Evolutionary conservation across 1,140 invertebrate species (phyloP).

Genomic region (Drosophila tani): DNA sequence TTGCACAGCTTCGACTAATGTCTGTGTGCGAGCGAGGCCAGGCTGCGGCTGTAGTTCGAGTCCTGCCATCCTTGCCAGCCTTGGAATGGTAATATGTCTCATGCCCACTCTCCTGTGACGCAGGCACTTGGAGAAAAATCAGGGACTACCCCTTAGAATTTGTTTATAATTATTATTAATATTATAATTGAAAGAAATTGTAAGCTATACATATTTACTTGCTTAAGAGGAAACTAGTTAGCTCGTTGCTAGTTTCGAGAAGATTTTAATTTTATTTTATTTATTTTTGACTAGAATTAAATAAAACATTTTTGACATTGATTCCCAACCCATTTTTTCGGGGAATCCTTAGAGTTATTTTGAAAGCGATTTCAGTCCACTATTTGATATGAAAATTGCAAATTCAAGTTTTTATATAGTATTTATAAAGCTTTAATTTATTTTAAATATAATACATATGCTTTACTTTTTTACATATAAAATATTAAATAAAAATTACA

Average conservation of each 20-base stretch:
- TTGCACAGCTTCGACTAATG: conserved; percentile 75
- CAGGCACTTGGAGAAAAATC: conserved; percentile 6
- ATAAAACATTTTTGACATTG: too few species aligned
- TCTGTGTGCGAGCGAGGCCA: conserved; percentile 3
- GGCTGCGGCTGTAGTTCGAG: conserved; percentile 8
- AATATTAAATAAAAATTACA: not conserved
- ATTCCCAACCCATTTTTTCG: not conserved
- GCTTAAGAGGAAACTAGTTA: not conserved
- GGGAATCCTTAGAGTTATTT: not conserved
- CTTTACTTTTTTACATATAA: not conserved
- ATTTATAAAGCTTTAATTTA: not conserved
- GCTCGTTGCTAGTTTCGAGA: not conserved
- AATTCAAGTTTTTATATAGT: not conserved
- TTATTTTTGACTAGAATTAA: not conserved
- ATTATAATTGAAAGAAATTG: too few species aligned
- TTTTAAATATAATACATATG: not conserved
- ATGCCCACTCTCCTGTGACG: not conserved
- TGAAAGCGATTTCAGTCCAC: not conserved
- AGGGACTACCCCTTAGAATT: too few species aligned
- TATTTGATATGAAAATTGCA: too few species aligned
- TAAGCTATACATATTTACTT: too few species aligned
- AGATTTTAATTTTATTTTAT: not conserved
- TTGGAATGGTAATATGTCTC: conserved; percentile 30
- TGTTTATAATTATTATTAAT: too few species aligned
- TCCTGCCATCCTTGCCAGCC: conserved; percentile 1